Conservation (phyloP, 2,797 vertebrate species). For the Sebastes hubbsi region DNA sequence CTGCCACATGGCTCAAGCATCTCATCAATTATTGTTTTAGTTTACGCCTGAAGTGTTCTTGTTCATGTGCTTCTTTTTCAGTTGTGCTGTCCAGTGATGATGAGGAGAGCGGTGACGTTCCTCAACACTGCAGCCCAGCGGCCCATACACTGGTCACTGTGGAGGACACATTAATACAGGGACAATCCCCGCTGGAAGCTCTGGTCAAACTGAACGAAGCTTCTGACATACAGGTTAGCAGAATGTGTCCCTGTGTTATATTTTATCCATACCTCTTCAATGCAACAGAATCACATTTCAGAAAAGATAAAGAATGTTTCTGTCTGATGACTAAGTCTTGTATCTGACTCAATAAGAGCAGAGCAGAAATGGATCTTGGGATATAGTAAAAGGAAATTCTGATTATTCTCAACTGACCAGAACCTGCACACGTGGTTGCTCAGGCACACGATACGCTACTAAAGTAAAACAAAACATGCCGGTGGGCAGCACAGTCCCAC, state of each 20-base stretch:
- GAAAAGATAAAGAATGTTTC: not conserved
- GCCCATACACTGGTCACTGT: constrained; percentile 35
- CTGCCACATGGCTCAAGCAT: not conserved
- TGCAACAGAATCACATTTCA: not conserved
- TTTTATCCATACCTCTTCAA: not conserved
- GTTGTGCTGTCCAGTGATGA: constrained; percentile 96
- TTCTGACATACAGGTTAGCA: constrained; percentile 53
- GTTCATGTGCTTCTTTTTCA: constrained; percentile 60
- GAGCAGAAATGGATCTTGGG: not conserved
- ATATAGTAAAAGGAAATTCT: not conserved
- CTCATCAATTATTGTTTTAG: not conserved
- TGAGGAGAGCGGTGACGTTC: constrained; percentile 73
- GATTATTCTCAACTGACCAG: too few relatives aligned
- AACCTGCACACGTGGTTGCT: too few relatives aligned
- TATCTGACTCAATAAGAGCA: not conserved
- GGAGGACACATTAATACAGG: constrained; percentile 25
- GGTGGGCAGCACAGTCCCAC: too few relatives aligned
- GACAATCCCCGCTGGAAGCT: constrained; percentile 38
- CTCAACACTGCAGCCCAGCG: not conserved
- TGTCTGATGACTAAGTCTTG: not conserved
- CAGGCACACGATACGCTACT: too few relatives aligned
- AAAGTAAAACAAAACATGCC: too few relatives aligned
- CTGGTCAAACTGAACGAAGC: not conserved
- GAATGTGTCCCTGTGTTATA: not conserved
- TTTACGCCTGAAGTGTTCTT: not conserved